Evolutionary conservation across 2,888 invertebrate genomes (phyloP).

Genomic region (Leuctra nigra): DNA sequence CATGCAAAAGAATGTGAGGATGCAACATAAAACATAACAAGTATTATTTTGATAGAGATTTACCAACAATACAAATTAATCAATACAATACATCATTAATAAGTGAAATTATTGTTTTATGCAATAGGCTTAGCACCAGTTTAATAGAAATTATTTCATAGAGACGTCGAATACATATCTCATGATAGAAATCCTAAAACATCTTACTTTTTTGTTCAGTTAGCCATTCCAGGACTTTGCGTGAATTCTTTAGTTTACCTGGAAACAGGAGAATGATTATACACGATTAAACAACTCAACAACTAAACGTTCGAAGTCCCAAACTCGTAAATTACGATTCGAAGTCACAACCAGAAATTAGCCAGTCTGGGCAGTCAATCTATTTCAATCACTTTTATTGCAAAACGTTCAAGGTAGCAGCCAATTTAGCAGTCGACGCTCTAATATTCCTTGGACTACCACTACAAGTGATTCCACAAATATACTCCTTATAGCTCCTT

Average conservation of each 20-base stretch:
- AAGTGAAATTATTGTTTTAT: conserved; percentile 9
- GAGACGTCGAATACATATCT: no score
- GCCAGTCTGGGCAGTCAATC: no score
- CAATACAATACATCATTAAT: not conserved
- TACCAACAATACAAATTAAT: not conserved
- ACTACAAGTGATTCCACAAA: no score
- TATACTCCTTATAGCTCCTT: no score
- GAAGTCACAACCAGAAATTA: no score
- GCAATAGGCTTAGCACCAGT: not conserved
- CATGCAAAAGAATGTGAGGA: conserved; percentile 24
- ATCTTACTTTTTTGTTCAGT: conserved; percentile 93
- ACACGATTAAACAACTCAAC: no score
- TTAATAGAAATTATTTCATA: not conserved
- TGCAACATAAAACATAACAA: not conserved
- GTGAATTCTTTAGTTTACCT: conserved; percentile 93
- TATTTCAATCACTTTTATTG: no score
- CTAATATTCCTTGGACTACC: no score
- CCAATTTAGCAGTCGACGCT: no score
- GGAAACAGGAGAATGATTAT: conserved; percentile 48
- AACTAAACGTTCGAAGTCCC: no score
- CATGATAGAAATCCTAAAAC: conserved; percentile 6
- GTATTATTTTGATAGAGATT: not conserved
- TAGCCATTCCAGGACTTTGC: conserved; percentile 93
- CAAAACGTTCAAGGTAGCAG: no score
- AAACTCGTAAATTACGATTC: no score